Evolutionary conservation across 2,888 invertebrate species (phyloP), one percentile per base, ranked within the genome.

Genomic region (Protodeltote pygarga): DNA sequence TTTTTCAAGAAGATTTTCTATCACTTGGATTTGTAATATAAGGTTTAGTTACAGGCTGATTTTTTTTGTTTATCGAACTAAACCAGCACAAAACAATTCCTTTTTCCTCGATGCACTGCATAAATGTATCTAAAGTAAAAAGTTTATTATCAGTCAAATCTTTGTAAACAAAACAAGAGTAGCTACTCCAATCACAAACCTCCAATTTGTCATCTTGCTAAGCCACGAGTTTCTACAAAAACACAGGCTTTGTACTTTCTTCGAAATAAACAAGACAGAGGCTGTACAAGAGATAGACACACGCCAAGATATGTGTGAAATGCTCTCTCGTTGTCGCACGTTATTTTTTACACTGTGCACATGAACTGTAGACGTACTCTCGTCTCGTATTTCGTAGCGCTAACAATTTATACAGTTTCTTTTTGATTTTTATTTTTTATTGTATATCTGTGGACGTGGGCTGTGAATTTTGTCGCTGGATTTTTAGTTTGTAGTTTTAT

Each of bases 221-320:
- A 51, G 49, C 57, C 20, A 23, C 38, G 33, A 39, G 50, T 52
- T 50, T 11, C 46, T 42, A 45, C 42, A 42, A 52, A 58, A 58
- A 55, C 47, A 54, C 27, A 44, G 39, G 52, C 59, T 68, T 65
- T 71, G 60, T 57, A 27, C 33, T 39, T 52, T 62, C 57, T 64
- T 63, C 39, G 48, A 53, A 52, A 66, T 50, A 64, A 60, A 66
- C 48, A 71, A 63, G 54, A 57, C 65, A 41, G 42, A 44, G 46
- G 44, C 34, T 54, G 57, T 63, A 55, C 51, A 52, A 60, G 32
- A 41, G 44, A 66, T 42, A 53, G 39, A 59, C 61, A 68, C 54
- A 62, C 48, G 48, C 28, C 44, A 59, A 28, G 52, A 66, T 48
- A 74, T 57, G 72, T 73, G 69, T 66, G 70, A 72, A 71, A 65